Evolutionary conservation across 2,888 invertebrate species (phyloP), one percentile per base, ranked within the genome.

Genomic region (Zeuzera pyrina): DNA sequence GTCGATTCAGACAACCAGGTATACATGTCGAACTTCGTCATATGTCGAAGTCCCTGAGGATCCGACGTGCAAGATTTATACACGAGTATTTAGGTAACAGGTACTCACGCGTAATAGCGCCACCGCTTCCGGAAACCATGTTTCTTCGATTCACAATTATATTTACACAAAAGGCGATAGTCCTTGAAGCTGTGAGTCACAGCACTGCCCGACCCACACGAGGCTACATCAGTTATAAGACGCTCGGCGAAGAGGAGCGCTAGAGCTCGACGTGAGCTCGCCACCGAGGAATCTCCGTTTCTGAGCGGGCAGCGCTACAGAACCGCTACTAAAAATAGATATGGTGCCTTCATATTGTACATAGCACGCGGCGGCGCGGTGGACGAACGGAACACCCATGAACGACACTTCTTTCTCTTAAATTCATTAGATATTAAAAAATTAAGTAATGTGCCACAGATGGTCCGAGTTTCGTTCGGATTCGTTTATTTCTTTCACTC

Each of bases 311-410:
- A 50, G 52, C 49, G 57, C 55, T 54, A 50, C 54, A 46, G 45
- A 53, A 60, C 50, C 47, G 49, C 42, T 43, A 62, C 71, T 74
- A 74, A 63, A 72, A 64, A 69, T 74, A 74, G 72, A 65, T 46
- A 54, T 60, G 58, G 59, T 56, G 54, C 30, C 38, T 29, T 26
- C 31, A 25, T 14, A 26, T 29, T 22, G 15, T 11, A 10, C 24
- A 24, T n/a, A 24, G 8, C 24, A n/a, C 6, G 8, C 24, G 11
- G 24, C 24, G 52, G 54, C 50, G 55, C 42, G 51, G 27, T n/a
- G n/a, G n/a, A n/a, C n/a, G n/a, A n/a, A n/a, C n/a, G n/a, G n/a
- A n/a, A n/a, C n/a, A n/a, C n/a, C n/a, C n/a, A n/a, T n/a, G n/a
- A n/a, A n/a, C n/a, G n/a, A n/a, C n/a, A n/a, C n/a, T n/a, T n/a